Evolutionary conservation across 1,140 invertebrate species (phyloP).

Genomic region (Conopomorpha cramerella): DNA sequence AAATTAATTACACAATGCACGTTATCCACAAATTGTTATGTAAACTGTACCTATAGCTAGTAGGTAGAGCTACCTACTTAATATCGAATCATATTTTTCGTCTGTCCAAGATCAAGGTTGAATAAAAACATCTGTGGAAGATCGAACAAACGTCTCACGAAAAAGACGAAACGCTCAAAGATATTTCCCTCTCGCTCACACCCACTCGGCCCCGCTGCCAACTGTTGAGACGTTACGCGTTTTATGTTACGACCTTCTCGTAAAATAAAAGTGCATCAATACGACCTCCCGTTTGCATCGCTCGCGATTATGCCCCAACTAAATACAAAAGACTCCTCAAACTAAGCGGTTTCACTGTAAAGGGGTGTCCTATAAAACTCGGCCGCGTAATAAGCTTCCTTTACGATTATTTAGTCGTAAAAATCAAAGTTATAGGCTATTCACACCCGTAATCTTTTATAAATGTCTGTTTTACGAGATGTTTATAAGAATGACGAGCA

Average conservation of each 20-base stretch:
- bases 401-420: slow-evolving; percentile 61
- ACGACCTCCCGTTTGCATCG: slow-evolving; percentile 48
- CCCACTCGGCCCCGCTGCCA: slow-evolving; percentile 30
- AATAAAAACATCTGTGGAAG: too few species aligned
- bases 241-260: slow-evolving; percentile 54
- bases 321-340: slow-evolving; percentile 12
- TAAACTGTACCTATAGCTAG: too few species aligned
- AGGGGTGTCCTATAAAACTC: slow-evolving; percentile 24
- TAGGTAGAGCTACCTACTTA: too few species aligned
- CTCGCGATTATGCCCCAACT: slow-evolving; percentile 35
- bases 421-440: slow-evolving; percentile 61
- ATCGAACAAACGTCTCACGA: too few species aligned
- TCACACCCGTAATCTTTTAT: slow-evolving; percentile 56
- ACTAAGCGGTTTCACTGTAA: too few species aligned
- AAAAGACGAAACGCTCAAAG: slow-evolving; percentile 4
- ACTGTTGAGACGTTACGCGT: slow-evolving; percentile 51
- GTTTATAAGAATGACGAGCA: slow-evolving; percentile 16
- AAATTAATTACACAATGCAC: too few species aligned
- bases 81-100: too few species aligned
- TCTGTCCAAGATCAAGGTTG: too few species aligned
- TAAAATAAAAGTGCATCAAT: slow-evolving; percentile 60
- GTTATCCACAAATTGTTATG: too few species aligned
- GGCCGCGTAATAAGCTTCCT: slow-evolving; percentile 35
- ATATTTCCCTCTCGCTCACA: slow-evolving; percentile 14
- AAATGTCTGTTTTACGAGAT: slow-evolving; percentile 57